A percentile compares a stretch with the other conserved stretches of the same genome.
phyloP scores from a whole-genome alignment of 2,888 invertebrate species.

The Neoitamus cyanurus region DNA sequence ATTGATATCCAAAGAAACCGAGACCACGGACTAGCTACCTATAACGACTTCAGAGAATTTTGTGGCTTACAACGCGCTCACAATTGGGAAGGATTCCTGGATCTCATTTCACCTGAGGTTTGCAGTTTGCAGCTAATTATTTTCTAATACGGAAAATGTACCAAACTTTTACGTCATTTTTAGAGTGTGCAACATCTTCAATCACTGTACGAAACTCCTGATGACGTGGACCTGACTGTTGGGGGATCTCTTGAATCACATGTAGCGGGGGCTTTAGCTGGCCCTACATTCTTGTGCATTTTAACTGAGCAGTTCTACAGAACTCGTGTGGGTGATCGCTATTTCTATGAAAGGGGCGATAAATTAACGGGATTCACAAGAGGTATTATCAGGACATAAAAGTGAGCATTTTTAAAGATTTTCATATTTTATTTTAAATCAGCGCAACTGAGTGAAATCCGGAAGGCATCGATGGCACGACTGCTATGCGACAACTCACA shows the following conservation, averaged over 20 bases:
- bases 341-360: conserved; percentile 82
- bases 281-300: conserved; percentile 90
- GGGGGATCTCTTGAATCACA: conserved; percentile 84
- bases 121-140: no score
- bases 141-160: background rate
- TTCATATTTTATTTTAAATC: conserved; percentile 45
- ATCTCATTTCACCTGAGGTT: conserved; percentile 73
- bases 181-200: conserved; percentile 72
- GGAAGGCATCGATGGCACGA: conserved; percentile 81
- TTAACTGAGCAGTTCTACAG: conserved; percentile 88
- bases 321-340: conserved; percentile 86
- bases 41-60: conserved; percentile 80
- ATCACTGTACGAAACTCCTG: conserved; percentile 75
- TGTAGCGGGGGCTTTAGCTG: conserved; percentile 80
- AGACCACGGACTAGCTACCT: conserved; percentile 86
- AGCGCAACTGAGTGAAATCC: conserved; percentile 81
- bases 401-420: background rate
- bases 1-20: conserved; percentile 87
- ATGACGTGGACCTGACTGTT: conserved; percentile 88
- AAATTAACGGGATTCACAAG: conserved; percentile 74
- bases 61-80: conserved; percentile 79
- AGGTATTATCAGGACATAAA: conserved; percentile 60
- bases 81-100: conserved; percentile 76
- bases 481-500: conserved; percentile 85
- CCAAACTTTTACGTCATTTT: background rate